Percentiles rank a stretch among this genome's conserved stretches.
Evolutionary conservation across 2,113 vertebrate species (phyloP).

Genomic region (Petrocephalus zakoni): DNA sequence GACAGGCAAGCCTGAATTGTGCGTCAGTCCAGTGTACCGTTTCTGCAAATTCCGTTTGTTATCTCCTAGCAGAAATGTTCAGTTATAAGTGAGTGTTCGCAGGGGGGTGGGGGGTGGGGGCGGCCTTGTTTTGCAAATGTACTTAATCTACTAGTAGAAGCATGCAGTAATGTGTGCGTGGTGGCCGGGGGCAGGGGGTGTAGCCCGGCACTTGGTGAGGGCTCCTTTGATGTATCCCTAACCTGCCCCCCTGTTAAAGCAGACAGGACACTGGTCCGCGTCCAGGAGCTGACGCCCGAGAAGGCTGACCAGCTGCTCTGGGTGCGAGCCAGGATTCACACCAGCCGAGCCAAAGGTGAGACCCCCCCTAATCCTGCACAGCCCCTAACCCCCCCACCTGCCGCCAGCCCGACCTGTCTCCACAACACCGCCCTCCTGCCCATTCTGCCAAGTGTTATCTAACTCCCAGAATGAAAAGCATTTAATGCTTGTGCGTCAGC

Average conservation of each 20-base stretch:
- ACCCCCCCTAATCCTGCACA: not conserved
- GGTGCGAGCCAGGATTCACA: slow-evolving; percentile 92
- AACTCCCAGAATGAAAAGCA: not conserved
- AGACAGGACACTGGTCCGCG: slow-evolving; percentile 78
- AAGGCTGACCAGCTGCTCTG: slow-evolving; percentile 86
- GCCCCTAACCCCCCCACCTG: no score
- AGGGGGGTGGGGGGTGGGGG: not conserved
- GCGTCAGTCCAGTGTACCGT: slow-evolving; percentile 39
- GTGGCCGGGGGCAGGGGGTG: not conserved
- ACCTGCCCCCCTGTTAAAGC: slow-evolving; percentile 36
- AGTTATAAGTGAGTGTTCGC: no score
- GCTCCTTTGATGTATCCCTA: slow-evolving; percentile 26
- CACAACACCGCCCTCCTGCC: no score
- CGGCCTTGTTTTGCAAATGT: not conserved
- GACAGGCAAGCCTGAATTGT: slow-evolving; percentile 25
- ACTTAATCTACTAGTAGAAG: no score
- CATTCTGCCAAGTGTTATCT: not conserved
- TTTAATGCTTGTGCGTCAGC: not conserved
- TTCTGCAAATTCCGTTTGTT: slow-evolving; percentile 50
- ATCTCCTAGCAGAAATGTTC: no score
- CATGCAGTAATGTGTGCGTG: no score
- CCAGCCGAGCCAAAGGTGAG: slow-evolving; percentile 98
- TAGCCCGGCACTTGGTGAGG: not conserved
- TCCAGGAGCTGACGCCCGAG: slow-evolving; percentile 76
- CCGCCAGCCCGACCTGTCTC: not conserved